Percentiles rank a stretch among this genome's conserved stretches.
These are phyloP conservation scores for Cyrtonyx montezumae DNA, from an alignment of 2,113 vertebrate species.

Conservation along the genomic window DNA sequence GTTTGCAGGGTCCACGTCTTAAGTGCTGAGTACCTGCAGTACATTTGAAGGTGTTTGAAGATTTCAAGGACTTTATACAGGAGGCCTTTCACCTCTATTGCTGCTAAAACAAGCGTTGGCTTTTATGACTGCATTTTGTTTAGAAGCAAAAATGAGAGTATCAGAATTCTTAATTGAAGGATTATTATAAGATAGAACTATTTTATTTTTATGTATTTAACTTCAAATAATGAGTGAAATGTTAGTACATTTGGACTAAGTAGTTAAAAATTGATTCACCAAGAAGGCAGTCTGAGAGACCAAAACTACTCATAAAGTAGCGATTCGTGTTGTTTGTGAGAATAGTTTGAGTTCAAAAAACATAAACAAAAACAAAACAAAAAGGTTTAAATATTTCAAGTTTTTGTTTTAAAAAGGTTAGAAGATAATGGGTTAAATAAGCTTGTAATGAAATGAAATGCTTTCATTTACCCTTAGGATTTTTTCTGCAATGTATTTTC, in stretches of 20 bases:
- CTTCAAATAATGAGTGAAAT: not conserved
- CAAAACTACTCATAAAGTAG: conserved; percentile 29
- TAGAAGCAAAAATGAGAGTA: conserved; percentile 8
- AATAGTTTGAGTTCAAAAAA: conserved; percentile 22
- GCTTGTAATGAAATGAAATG: not conserved
- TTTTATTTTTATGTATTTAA: conserved; percentile 11
- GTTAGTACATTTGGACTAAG: not conserved
- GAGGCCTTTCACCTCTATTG: conserved; percentile 3
- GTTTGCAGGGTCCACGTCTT: not conserved
- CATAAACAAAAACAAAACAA: not conserved
- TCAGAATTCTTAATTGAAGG: not conserved
- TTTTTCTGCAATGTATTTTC: conserved; percentile 11
- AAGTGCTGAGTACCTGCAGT: not conserved
- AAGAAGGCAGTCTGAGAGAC: not conserved
- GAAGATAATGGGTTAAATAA: conserved; percentile 28
- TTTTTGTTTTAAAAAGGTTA: conserved; percentile 58
- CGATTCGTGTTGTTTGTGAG: not conserved
- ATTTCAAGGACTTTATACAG: not conserved
- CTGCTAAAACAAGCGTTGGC: conserved; percentile 34
- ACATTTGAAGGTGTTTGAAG: not conserved
- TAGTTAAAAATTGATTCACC: not conserved
- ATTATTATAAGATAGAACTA: not conserved
- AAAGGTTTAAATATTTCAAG: not conserved
- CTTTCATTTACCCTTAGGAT: not conserved
- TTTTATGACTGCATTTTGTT: conserved; percentile 23